Conservation (phyloP, 2,888 invertebrate genomes). For the Autographa pulchrina region DNA sequence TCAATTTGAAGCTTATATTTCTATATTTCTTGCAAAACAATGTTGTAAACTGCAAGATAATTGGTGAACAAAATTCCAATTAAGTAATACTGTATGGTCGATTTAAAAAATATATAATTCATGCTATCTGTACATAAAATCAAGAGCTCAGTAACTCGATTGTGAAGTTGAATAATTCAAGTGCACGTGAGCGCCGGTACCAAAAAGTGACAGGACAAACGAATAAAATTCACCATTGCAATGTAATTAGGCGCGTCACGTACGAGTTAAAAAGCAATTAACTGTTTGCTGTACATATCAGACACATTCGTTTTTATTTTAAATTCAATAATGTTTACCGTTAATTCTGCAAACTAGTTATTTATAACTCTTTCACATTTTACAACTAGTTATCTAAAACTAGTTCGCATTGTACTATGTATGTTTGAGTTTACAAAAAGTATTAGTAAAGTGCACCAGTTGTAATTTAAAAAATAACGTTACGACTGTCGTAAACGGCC, state of each 20-base stretch:
- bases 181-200: constrained; percentile 35
- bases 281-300: constrained; percentile 24
- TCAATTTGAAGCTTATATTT: not conserved
- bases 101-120: constrained; percentile 5
- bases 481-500: constrained; percentile 37
- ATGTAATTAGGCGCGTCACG: constrained; percentile 52
- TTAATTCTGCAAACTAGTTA: not conserved
- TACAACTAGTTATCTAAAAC: not conserved
- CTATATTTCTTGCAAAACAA: too few relatives aligned
- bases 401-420: not conserved
- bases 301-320: constrained; percentile 25
- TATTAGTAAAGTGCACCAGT: not conserved
- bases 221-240: constrained; percentile 52
- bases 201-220: constrained; percentile 49
- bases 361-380: not conserved
- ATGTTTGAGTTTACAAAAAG: not conserved
- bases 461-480: constrained; percentile 30
- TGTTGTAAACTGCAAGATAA: too few relatives aligned
- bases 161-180: constrained; percentile 32
- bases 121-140: constrained; percentile 25
- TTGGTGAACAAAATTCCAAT: not conserved
- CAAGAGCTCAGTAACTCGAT: constrained; percentile 18
- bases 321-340: not conserved
- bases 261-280: constrained; percentile 55
- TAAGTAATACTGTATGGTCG: not conserved